Conservation (phyloP, 2,888 invertebrate genomes). For the Agrenia bidenticulata region DNA sequence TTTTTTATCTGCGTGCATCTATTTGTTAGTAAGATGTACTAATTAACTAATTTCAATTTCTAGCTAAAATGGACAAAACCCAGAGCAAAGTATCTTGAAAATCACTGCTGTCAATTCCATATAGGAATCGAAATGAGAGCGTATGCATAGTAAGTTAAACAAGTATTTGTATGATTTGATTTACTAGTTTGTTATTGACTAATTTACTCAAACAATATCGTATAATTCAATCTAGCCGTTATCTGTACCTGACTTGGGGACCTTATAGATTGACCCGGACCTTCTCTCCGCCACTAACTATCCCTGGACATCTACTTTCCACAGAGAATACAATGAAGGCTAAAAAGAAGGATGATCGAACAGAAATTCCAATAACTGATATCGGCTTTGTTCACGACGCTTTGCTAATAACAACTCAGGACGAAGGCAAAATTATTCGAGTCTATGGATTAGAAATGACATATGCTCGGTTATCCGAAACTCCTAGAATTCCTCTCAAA, state of each 20-base stretch:
- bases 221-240: conserved; percentile 35
- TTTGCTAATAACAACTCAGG: conserved; percentile 26
- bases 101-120: conserved; percentile 36
- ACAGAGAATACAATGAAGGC: background rate
- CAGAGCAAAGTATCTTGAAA: conserved; percentile 41
- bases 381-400: conserved; percentile 44
- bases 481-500: conserved; percentile 10
- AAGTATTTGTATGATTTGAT: too few relatives aligned
- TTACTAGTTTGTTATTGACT: too few relatives aligned
- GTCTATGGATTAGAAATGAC: conserved; percentile 41
- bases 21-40: too few relatives aligned
- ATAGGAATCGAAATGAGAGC: conserved; percentile 45
- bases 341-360: background rate
- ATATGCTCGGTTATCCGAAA: conserved; percentile 22
- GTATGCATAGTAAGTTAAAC: conserved; percentile 46
- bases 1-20: too few relatives aligned
- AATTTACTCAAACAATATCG: too few relatives aligned
- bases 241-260: conserved; percentile 49
- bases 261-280: conserved; percentile 35
- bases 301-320: conserved; percentile 25
- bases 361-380: conserved; percentile 32
- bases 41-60: conserved; percentile 12
- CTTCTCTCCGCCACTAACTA: conserved; percentile 38
- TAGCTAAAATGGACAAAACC: conserved; percentile 43
- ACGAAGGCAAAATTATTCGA: conserved; percentile 29